Evolutionary conservation across 2,888 invertebrate genomes (phyloP).

Genomic region (Lasioglossum villosulum): DNA sequence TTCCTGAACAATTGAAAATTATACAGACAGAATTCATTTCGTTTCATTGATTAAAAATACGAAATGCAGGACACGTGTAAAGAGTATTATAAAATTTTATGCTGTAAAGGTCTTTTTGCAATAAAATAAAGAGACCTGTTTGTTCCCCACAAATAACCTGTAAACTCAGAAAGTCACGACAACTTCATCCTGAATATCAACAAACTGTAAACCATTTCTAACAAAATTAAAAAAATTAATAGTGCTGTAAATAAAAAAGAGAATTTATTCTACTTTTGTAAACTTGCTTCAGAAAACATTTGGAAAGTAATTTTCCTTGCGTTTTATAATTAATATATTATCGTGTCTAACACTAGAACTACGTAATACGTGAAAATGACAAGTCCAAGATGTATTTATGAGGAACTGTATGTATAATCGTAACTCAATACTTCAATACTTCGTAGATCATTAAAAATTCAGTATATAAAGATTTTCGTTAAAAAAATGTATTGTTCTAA

Average conservation of each 20-base stretch:
- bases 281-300: too few species aligned
- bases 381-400: too few species aligned
- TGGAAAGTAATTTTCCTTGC: too few species aligned
- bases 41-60: background rate
- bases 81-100: background rate
- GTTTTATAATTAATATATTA: background rate
- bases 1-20: background rate
- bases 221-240: background rate
- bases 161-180: background rate
- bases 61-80: background rate
- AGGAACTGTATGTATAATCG: too few species aligned
- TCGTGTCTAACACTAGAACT: too few species aligned
- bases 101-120: background rate
- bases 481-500: background rate
- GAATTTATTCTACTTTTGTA: too few species aligned
- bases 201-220: background rate
- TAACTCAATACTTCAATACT: too few species aligned
- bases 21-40: background rate
- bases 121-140: background rate
- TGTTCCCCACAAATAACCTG: background rate
- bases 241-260: too few species aligned
- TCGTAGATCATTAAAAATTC: background rate
- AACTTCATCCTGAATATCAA: background rate
- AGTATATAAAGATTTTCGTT: background rate
- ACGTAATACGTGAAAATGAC: too few species aligned